Conservation (phyloP, 1,140 invertebrate species). For the Drosophila asahinai region DNA sequence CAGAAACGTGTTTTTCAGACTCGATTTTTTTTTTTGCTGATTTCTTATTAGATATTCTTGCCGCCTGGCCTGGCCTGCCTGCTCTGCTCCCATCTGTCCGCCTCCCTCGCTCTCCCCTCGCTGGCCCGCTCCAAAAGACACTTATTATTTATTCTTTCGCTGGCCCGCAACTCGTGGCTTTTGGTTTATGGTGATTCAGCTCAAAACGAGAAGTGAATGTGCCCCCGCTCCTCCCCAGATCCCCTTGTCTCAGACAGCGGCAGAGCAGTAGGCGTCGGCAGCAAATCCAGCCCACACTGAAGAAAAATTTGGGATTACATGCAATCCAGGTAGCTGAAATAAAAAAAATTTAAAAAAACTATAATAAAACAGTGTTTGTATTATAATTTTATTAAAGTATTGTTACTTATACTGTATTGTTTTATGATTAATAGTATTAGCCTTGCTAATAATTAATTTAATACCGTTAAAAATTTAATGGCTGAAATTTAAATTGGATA, state of each 20-base stretch:
- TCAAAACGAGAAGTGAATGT: slow-evolving; percentile 71
- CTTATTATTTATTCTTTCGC: slow-evolving; percentile 68
- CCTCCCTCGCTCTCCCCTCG: slow-evolving; percentile 23
- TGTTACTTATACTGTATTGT: no score
- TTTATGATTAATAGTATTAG: no score
- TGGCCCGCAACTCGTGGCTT: slow-evolving; percentile 46
- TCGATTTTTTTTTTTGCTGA: slow-evolving; percentile 55
- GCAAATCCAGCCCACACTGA: slow-evolving; percentile 12
- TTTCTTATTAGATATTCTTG: slow-evolving; percentile 71
- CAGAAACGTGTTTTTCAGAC: slow-evolving; percentile 62
- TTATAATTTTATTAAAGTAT: no score
- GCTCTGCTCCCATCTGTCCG: slow-evolving; percentile 24
- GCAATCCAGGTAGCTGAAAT: not conserved
- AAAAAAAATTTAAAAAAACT: not conserved
- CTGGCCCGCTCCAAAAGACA: slow-evolving; percentile 30
- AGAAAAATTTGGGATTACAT: not conserved
- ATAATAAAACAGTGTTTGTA: not conserved
- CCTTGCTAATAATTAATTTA: no score
- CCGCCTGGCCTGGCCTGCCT: slow-evolving; percentile 26
- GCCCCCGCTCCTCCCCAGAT: slow-evolving; percentile 1
- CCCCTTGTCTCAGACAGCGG: not conserved
- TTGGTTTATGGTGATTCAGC: slow-evolving; percentile 67
- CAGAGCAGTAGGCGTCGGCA: slow-evolving; percentile 39
- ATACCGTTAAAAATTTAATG: no score
- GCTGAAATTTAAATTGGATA: no score